Evolutionary conservation across 2,113 vertebrate genomes (phyloP), one percentile per base, ranked within the genome.

Genomic region (Eclectus roratus): DNA sequence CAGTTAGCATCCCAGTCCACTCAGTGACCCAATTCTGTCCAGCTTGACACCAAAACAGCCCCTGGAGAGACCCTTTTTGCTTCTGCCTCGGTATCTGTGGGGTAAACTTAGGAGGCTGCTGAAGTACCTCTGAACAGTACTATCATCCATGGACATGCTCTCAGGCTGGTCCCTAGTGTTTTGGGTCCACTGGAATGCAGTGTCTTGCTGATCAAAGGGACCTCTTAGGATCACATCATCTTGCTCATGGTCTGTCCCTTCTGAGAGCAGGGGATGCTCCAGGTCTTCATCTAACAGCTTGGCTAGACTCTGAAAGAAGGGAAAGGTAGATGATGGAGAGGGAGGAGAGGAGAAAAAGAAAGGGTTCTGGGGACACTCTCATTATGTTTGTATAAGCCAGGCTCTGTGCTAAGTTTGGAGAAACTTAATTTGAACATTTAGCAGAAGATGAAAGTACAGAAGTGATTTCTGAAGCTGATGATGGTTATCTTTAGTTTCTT

Each of bases 41-140:
- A 98, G 68, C 68, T 83, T 98, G 65, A 96, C 94, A 7, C 98
- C 97, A 60, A 98, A 98, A 39, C 98, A 98, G n/a, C 98, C 94
- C 56, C 94, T 89, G 31, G 93, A 28, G 7, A 92, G 64, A 5
- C 91, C 96, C 46, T 98, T 98, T 60, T 96, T 98, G 29, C 76
- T 97, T 76, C 97, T 95, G 28, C 82, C 56, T 47, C 4, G 50
- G 39, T 91, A 74, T 50, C 93, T 93, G 2, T 43, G 74, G 24
- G 95, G 37, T 3, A 73, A 66, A 4, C 43, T 80, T 43, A 97
- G 73, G 52, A 98, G 85, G 53, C 96, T 43, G 0, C 50, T 85
- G 84, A 98, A 31, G 64, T 97, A n/a, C 53, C 88, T 94, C 68
- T 16, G 71, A 35, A 97, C 33, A 5, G n/a, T 68, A 1, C 24